phyloP scores from a whole-genome alignment of 2,888 invertebrate species.

The Diaprepes abbreviatus region DNA sequence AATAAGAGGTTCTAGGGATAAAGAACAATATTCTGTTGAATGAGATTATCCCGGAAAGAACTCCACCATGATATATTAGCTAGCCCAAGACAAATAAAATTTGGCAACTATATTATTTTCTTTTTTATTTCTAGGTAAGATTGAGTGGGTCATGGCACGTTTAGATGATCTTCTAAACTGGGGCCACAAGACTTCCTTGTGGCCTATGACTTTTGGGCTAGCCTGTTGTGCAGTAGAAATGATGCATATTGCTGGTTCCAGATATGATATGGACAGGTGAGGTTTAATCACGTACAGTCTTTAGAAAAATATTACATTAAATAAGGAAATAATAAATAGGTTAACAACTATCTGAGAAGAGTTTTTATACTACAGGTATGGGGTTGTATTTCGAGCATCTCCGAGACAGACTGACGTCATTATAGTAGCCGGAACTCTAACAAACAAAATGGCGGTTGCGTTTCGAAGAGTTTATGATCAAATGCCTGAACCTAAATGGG shows the following conservation, averaged over 20 bases:
- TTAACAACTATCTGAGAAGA: too few relatives aligned
- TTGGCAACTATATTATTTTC: too few relatives aligned
- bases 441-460: slow-evolving; percentile 80
- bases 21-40: too few relatives aligned
- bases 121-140: slow-evolving; percentile 53
- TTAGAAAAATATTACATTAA: too few relatives aligned
- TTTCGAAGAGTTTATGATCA: slow-evolving; percentile 74
- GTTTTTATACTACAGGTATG: slow-evolving; percentile 61
- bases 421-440: slow-evolving; percentile 75
- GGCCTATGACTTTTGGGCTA: slow-evolving; percentile 80
- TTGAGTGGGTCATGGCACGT: slow-evolving; percentile 73
- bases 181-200: slow-evolving; percentile 74
- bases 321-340: too few relatives aligned
- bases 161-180: slow-evolving; percentile 78
- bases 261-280: slow-evolving; percentile 77
- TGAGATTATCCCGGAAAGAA: too few relatives aligned
- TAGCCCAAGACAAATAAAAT: too few relatives aligned
- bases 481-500: slow-evolving; percentile 80
- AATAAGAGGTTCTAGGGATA: too few relatives aligned
- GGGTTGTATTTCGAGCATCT: slow-evolving; percentile 76
- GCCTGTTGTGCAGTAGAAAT: slow-evolving; percentile 79
- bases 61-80: too few relatives aligned
- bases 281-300: too few relatives aligned
- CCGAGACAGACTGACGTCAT: slow-evolving; percentile 76
- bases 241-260: slow-evolving; percentile 78